Percentiles rank a stretch among this genome's conserved stretches.
phyloP scores from a whole-genome alignment of 2,797 vertebrate species.

The Aratinga solstitialis region DNA sequence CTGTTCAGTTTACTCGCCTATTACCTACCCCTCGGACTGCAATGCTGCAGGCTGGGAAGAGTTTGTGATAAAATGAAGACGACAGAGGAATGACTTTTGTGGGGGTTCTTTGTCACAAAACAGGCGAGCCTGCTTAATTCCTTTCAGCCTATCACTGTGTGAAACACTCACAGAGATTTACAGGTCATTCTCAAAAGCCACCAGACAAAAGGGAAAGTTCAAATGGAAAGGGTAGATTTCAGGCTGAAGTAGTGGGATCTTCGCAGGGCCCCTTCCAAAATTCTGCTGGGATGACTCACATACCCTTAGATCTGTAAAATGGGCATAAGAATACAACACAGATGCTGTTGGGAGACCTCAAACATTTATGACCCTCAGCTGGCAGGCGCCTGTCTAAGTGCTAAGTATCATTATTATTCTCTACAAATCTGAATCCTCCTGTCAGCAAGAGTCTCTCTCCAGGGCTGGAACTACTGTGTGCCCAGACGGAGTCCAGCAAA shows the following conservation, averaged over 20 bases:
- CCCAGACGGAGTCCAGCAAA: slow-evolving; percentile 34
- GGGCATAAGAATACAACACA: slow-evolving; percentile 43
- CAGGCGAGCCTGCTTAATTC: neutral
- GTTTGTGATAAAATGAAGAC: neutral
- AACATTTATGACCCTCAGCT: slow-evolving; percentile 33
- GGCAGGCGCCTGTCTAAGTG: slow-evolving; percentile 49
- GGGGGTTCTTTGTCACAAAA: neutral
- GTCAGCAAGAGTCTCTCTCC: slow-evolving; percentile 40
- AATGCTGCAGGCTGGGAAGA: neutral
- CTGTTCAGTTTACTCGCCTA: neutral
- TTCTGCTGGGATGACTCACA: neutral
- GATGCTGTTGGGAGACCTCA: slow-evolving; percentile 34
- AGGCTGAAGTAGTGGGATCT: neutral
- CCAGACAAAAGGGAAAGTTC: neutral
- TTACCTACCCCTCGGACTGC: neutral
- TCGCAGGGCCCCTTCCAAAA: neutral
- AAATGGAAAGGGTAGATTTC: neutral
- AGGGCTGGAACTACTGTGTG: slow-evolving; percentile 31
- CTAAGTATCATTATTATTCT: slow-evolving; percentile 60
- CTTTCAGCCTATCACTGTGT: neutral
- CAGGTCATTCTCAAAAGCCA: neutral
- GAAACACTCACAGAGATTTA: neutral
- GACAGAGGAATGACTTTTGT: neutral
- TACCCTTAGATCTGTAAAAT: slow-evolving; percentile 17
- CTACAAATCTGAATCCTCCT: neutral